Evolutionary conservation across 2,113 vertebrate species (phyloP), one percentile per base, ranked within the genome.

Genomic region (Speoplatyrhinus poulsoni): DNA sequence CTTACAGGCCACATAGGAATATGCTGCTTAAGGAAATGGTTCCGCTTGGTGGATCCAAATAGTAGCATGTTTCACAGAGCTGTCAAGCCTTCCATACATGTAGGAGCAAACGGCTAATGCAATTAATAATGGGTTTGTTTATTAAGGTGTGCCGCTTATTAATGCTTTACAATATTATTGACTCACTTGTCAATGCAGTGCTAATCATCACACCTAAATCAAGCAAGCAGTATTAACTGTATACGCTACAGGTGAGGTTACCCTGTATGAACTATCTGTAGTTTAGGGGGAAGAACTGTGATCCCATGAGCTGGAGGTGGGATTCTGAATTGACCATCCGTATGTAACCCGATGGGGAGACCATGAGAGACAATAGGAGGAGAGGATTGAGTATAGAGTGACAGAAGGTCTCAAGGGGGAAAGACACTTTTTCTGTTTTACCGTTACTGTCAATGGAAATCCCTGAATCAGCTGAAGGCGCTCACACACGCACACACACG

Each of bases 401-500:
- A 83, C 69, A 54, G 73, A 79, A 62, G 62, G 73, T 26, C 76
- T 77, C 71, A 78, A 62, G 78, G 71, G 72, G 72, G 72, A 87
- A 84, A 80, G 70, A 80, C 83, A 86, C 86, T 86, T 41, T 82
- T 87, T 88, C 74, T 87, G 82, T 88, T 90, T 90, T 85, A 85
- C 87, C 83, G 70, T 80, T 71, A 75, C 80, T 76, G 80, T 87
- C 86, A 86, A 87, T 85, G 80, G 78, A 88, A 85, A 87, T 49
- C 70, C 82, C 84, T 90, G 87, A 90, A 85, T 89, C 87, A 89
- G 87, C 87, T 72, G 47, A 85, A 84, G 60, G 69, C 69, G 73
- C 73, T 58, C 62, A 46, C 41, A 52, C 62, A 16, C 11, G 72
- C 67, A 58, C 55, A 57, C 49, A 67, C 60, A 68, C 67, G 66